phyloP scores from a whole-genome alignment of 1,140 invertebrate genomes.

The Drosophila aff. region DNA sequence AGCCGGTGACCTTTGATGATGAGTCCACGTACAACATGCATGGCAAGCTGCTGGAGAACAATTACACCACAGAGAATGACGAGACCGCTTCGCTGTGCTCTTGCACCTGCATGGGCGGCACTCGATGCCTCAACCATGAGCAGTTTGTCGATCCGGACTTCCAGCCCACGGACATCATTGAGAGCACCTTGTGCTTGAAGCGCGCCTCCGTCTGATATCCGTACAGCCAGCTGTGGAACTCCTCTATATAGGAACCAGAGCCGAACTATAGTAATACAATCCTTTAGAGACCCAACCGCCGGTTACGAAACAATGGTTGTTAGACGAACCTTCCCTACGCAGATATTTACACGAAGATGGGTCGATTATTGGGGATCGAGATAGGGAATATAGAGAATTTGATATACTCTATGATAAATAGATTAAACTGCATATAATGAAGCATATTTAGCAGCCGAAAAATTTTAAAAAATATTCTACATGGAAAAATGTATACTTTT shows the following conservation, averaged over 20 bases:
- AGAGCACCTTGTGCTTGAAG: constrained; percentile 79
- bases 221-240: constrained; percentile 27
- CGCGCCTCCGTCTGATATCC: constrained; percentile 80
- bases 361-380: background rate
- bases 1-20: constrained; percentile 73
- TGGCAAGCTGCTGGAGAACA: constrained; percentile 74
- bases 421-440: background rate
- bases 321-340: constrained; percentile 34
- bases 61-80: constrained; percentile 77
- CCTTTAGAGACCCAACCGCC: constrained; percentile 59
- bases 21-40: constrained; percentile 76
- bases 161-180: constrained; percentile 85
- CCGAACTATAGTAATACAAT: constrained; percentile 14
- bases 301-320: constrained; percentile 37
- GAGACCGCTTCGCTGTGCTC: constrained; percentile 82
- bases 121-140: constrained; percentile 85
- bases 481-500: background rate
- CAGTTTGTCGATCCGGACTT: constrained; percentile 86
- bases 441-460: background rate
- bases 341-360: constrained; percentile 9
- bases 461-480: background rate
- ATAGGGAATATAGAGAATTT: too few relatives aligned
- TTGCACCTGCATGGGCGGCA: constrained; percentile 83
- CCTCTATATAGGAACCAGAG: constrained; percentile 14
- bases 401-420: background rate